Conservation (phyloP, 2,797 vertebrate species). For the Rallus crepitans region DNA sequence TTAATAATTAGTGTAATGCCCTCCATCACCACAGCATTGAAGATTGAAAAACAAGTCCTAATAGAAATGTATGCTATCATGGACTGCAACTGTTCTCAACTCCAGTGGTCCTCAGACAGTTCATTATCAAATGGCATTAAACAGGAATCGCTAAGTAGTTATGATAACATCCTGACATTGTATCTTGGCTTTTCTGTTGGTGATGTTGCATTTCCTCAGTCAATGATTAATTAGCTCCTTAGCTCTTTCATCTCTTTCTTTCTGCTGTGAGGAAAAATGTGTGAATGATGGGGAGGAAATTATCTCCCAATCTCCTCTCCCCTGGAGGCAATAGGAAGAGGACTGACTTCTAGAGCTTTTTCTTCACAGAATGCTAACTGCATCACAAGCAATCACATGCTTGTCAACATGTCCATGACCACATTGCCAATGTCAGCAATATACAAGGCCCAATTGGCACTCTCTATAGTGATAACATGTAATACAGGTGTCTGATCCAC, state of each 20-base stretch:
- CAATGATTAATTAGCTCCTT: neutral
- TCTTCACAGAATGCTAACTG: neutral
- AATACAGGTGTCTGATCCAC: neutral
- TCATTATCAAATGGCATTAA: neutral
- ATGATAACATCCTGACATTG: neutral
- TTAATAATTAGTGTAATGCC: neutral
- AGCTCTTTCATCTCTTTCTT: neutral
- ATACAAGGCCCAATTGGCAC: neutral
- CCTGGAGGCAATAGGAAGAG: neutral
- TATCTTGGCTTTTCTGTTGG: neutral
- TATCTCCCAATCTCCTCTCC: neutral
- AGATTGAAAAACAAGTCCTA: neutral
- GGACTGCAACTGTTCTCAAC: neutral
- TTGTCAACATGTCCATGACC: neutral
- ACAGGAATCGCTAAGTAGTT: neutral
- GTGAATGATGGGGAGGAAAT: neutral
- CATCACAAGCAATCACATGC: neutral
- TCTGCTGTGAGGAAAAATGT: neutral
- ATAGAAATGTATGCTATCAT: neutral
- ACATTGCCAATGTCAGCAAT: neutral
- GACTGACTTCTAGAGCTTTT: neutral
- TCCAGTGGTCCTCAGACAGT: neutral
- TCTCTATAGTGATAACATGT: neutral
- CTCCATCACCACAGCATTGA: neutral
- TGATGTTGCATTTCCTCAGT: neutral